These are phyloP conservation scores for Coranthus polyacanthus DNA, from an alignment of 2,797 vertebrate genomes.

Conservation along the genomic window DNA sequence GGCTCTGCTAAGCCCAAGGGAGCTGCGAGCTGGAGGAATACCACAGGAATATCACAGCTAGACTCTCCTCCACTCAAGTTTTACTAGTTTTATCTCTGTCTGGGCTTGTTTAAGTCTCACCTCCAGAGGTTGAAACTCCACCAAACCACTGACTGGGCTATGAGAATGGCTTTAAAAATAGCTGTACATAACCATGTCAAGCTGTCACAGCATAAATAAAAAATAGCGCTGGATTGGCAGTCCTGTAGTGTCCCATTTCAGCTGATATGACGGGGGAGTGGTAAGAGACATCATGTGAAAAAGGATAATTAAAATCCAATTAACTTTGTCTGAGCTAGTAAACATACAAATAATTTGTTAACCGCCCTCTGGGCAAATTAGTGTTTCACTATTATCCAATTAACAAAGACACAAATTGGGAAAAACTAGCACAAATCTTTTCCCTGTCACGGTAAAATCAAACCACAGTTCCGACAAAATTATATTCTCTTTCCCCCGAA, in stretches of 20 bases:
- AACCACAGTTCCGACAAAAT: conserved; percentile 32
- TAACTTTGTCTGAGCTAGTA: conserved; percentile 35
- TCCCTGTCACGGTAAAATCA: conserved; percentile 19
- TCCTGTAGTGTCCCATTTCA: conserved; percentile 45
- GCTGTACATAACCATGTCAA: conserved; percentile 39
- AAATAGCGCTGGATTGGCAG: conserved; percentile 49
- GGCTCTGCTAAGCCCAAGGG: conserved; percentile 59
- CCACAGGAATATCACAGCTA: conserved; percentile 59
- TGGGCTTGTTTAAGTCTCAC: conserved; percentile 57
- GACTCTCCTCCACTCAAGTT: conserved; percentile 54
- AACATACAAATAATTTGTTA: conserved; percentile 30
- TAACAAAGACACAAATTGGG: conserved; percentile 22
- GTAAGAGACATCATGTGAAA: conserved; percentile 13
- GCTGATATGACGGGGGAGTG: conserved; percentile 12
- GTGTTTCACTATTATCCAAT: conserved; percentile 42
- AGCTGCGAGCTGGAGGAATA: conserved; percentile 61
- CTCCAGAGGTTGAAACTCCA: conserved; percentile 48
- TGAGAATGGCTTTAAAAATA: conserved; percentile 63
- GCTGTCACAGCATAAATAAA: conserved; percentile 59
- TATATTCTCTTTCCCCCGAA: conserved; percentile 27
- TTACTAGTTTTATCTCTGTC: conserved; percentile 50
- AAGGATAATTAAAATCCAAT: conserved; percentile 43
- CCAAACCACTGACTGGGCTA: conserved; percentile 57
- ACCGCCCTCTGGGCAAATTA: not conserved
- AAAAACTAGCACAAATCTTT: conserved; percentile 8